Base-by-base conservation (phyloP, 2,888 invertebrate genomes). In the Cryptocheilus praepositus region DNA sequence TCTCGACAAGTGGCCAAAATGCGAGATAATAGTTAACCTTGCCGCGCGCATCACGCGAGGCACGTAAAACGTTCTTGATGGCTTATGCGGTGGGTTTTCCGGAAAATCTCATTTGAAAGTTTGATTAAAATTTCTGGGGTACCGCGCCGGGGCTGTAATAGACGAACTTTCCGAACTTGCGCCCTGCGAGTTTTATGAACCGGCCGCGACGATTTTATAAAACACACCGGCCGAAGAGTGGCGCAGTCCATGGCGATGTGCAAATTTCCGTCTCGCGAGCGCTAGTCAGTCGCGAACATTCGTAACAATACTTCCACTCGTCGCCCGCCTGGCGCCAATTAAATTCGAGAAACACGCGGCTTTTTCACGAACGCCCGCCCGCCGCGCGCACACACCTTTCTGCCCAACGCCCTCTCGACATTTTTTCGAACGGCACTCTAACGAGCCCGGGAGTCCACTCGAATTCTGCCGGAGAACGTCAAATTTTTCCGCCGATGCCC, bases 91-190 rank as follows among this genome's bases (percentile, higher is more conserved):
- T 45, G 67, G 65, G 52, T 76, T 74, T 57, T 58, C 45, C 67
- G 65, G 76, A 58, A 61, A 79, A 79, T 51, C 71, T 79, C 77
- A 77, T 79, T 79, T 77, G 77, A 79, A 79, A 79, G 80, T 79
- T 79, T 79, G 77, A 79, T 79, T 79, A 79, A 79, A 79, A 77
- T 79, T 77, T 77, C 75, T 61, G 44, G 55, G 67, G 67, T 46
- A 46, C 68, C 68, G 13, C 56, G 36, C 56, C 18, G 66, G 53
- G 36, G 63, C 61, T 71, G 58, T 70, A 68, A 73, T 74, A 68
- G 78, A 70, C 71, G 54, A 79, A 79, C 78, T 79, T 77, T 74
- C 73, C 64, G 67, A 71, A 62, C 64, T 63, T 62, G 63, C 49
- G 21, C 49, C 4, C 54, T 19, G 16, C 22, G 49, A 49, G 49